Evolutionary conservation across 2,888 invertebrate species (phyloP).

Genomic region (Perithous albicinctus): DNA sequence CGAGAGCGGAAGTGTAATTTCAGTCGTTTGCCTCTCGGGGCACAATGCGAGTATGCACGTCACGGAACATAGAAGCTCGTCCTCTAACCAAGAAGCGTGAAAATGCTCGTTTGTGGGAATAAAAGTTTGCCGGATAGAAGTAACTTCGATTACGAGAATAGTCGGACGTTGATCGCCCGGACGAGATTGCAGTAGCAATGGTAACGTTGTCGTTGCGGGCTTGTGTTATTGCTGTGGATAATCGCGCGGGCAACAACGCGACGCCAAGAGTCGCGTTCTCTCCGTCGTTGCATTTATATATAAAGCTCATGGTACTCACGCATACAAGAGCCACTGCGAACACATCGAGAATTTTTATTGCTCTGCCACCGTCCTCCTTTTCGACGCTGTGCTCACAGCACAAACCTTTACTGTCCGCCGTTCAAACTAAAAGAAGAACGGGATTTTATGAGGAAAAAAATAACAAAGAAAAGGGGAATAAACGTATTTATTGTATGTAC

Average conservation of each 20-base stretch:
- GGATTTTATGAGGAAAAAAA: neutral
- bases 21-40: neutral
- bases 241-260: conserved; percentile 44
- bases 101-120: conserved; percentile 37
- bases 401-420: neutral
- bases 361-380: neutral
- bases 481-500: neutral
- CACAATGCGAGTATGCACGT: neutral
- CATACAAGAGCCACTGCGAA: conserved; percentile 23
- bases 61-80: neutral
- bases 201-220: conserved; percentile 47
- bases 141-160: conserved; percentile 61
- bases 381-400: neutral
- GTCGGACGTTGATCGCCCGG: conserved; percentile 46
- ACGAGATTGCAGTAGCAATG: conserved; percentile 47
- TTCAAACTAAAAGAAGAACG: neutral
- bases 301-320: conserved; percentile 6
- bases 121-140: conserved; percentile 55
- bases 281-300: conserved; percentile 10
- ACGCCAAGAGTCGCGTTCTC: conserved; percentile 29
- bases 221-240: conserved; percentile 44
- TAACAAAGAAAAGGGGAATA: neutral
- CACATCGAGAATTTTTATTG: conserved; percentile 44
- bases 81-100: conserved; percentile 27
- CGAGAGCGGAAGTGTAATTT: conserved; percentile 19